Conservation (phyloP, 64 coral and sea anemone genomes). For the Actinia tenebrosa region DNA sequence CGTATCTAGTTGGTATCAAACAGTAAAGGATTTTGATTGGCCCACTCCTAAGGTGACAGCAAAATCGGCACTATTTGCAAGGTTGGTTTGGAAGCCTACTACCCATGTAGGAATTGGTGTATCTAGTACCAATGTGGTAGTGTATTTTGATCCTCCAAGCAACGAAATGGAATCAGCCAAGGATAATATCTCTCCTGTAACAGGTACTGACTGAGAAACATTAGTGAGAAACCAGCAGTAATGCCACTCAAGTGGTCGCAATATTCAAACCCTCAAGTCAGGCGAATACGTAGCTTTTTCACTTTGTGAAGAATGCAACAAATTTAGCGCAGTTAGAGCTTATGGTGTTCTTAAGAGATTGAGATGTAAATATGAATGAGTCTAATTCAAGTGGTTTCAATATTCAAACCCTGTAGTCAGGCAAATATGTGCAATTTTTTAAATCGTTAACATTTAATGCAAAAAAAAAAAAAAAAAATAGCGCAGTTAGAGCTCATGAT, state of each 20-base stretch:
- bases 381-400: background rate
- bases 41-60: conserved; percentile 25
- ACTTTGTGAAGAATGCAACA: background rate
- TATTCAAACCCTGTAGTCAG: no score
- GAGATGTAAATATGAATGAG: no score
- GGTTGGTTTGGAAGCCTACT: conserved; percentile 40
- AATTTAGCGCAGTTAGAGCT: no score
- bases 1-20: conserved; percentile 12
- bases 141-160: conserved; percentile 32
- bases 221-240: no score
- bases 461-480: no score
- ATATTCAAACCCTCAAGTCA: no score
- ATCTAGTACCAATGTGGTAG: background rate
- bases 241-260: no score
- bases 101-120: conserved; percentile 16
- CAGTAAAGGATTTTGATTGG: conserved; percentile 43
- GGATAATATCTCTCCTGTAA: conserved; percentile 32
- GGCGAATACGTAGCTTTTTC: no score
- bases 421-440: no score
- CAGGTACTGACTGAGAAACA: conserved; percentile 10
- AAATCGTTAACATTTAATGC: background rate
- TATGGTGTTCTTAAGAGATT: no score
- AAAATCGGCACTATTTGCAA: conserved; percentile 33
- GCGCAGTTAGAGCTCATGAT: no score
- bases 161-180: background rate